Percentiles rank a stretch among this genome's conserved stretches.
phyloP scores from a whole-genome alignment of 2,113 vertebrate species.

The Trematocara variabile region DNA sequence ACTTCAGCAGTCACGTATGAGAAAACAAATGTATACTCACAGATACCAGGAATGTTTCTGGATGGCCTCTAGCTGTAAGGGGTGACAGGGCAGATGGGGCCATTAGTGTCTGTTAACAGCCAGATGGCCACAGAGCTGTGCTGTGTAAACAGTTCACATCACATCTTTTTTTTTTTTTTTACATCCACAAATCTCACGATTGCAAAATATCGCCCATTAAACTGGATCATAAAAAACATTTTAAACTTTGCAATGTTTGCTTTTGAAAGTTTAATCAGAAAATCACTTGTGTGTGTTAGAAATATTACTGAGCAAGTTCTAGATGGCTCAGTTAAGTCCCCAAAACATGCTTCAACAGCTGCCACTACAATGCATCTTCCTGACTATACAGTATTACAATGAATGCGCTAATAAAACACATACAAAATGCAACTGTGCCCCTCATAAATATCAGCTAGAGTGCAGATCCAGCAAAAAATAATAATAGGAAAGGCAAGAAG shows the following conservation, averaged over 20 bases:
- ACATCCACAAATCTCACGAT: not conserved
- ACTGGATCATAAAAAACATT: not conserved
- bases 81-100: constrained; percentile 59
- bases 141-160: constrained; percentile 14
- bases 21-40: constrained; percentile 75
- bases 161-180: not conserved
- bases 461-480: not conserved
- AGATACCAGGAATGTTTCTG: constrained; percentile 92
- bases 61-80: constrained; percentile 85
- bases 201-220: not conserved
- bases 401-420: not conserved
- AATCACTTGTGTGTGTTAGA: not conserved
- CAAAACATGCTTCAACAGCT: not conserved
- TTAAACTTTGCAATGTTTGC: not conserved
- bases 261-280: not conserved
- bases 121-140: constrained; percentile 54
- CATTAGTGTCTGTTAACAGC: constrained; percentile 53
- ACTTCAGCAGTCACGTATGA: not conserved
- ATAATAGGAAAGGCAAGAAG: not conserved
- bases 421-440: not conserved
- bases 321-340: not conserved
- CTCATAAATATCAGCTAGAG: not conserved
- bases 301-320: not conserved
- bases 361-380: not conserved
- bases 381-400: not conserved